These are phyloP conservation scores for Bothrops jararaca DNA, from an alignment of 2,113 vertebrate genomes.

Conservation along the genomic window DNA sequence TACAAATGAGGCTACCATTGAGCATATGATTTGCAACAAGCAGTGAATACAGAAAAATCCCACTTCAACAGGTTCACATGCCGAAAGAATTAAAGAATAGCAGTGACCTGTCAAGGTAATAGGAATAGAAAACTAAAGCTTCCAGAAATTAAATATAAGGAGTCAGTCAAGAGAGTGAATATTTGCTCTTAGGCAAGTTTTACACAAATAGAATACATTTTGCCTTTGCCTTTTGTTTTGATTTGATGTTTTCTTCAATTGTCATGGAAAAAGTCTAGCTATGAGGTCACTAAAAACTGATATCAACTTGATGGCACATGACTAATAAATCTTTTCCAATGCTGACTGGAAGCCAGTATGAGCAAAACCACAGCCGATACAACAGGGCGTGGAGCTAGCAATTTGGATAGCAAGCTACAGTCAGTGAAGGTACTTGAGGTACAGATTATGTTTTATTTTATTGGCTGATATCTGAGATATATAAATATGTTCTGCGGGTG, in stretches of 20 bases:
- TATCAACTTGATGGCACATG: background rate
- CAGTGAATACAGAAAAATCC: background rate
- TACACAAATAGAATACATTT: background rate
- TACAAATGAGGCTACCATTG: background rate
- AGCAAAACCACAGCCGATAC: background rate
- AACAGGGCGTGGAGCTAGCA: background rate
- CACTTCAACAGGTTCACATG: background rate
- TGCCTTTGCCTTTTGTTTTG: background rate
- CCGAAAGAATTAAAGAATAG: background rate
- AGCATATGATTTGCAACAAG: background rate
- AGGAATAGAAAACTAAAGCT: background rate
- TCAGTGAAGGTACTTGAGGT: background rate
- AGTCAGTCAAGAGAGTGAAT: background rate
- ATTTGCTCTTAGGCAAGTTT: background rate
- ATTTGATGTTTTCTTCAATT: background rate
- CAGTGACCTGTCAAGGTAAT: background rate
- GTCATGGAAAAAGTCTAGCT: background rate
- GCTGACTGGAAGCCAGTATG: background rate
- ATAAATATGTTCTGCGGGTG: background rate
- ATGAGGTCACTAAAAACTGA: background rate
- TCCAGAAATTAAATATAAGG: background rate
- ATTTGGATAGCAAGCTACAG: background rate
- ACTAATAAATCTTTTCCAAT: background rate
- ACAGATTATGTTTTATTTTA: background rate
- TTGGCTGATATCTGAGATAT: background rate